Evolutionary conservation across 2,888 invertebrate genomes (phyloP).

Genomic region (Phyllotreta cruciferae): DNA sequence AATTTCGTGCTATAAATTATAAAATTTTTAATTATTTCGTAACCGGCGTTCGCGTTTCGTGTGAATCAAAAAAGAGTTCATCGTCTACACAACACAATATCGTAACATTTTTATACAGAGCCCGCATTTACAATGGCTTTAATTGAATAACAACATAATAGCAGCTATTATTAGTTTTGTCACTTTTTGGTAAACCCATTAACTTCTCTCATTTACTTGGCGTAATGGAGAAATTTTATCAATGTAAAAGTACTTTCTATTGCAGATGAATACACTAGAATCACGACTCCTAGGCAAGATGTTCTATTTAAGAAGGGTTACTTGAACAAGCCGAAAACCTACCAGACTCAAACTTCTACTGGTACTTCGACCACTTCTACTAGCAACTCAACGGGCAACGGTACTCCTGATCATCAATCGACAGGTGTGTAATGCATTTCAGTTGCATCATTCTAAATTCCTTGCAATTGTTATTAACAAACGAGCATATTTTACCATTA

Average conservation of each 20-base stretch:
- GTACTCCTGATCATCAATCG: constrained; percentile 60
- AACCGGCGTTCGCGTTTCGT: too few relatives aligned
- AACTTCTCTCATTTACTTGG: background rate
- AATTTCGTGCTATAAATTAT: too few relatives aligned
- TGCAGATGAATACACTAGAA: constrained; percentile 72
- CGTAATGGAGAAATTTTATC: background rate
- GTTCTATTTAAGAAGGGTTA: constrained; percentile 75
- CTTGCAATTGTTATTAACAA: too few relatives aligned
- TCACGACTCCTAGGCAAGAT: constrained; percentile 74
- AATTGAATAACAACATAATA: too few relatives aligned
- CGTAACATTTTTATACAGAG: too few relatives aligned
- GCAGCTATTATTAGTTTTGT: too few relatives aligned
- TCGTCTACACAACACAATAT: too few relatives aligned
- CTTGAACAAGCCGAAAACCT: constrained; percentile 65
- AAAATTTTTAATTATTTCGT: too few relatives aligned
- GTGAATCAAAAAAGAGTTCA: too few relatives aligned
- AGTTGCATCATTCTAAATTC: too few relatives aligned
- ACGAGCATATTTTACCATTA: too few relatives aligned
- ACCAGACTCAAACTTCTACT: constrained; percentile 57
- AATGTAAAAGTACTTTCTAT: constrained; percentile 23
- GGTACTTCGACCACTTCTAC: constrained; percentile 57
- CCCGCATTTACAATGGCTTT: too few relatives aligned
- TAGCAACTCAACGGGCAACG: constrained; percentile 58
- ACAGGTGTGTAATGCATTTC: constrained; percentile 50
- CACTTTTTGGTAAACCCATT: background rate